Evolutionary conservation across 2,888 invertebrate species (phyloP), one percentile per base, ranked within the genome.

Genomic region (Helicoverpa assulta): DNA sequence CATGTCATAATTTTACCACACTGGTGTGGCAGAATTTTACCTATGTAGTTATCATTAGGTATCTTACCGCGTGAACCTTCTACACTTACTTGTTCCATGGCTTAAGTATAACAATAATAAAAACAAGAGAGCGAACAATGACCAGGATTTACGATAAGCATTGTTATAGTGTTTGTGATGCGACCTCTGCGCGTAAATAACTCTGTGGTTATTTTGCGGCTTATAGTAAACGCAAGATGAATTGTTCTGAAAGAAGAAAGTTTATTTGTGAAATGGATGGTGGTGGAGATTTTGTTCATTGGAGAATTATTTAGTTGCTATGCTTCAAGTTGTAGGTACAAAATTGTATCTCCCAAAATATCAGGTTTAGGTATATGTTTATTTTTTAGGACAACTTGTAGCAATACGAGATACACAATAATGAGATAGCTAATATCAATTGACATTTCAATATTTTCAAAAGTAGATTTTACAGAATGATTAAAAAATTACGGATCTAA

Each of bases 141-240:
- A 76, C 73, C 53, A 60, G 19, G 59, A 78, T 76, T 65, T 76
- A 78, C 57, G 72, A 76, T 53, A 58, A 69, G 50, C 55, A 59
- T 54, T 51, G 57, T 62, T 52, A 65, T 59, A 73, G 69, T 73
- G 64, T 76, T 76, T 77, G 55, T 73, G 69, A 61, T 73, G 61
- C 55, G 33, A 50, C 43, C 52, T 51, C 53, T 56, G 16, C n/a
- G 29, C 40, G 56, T 78, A 69, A 76, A 60, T 54, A 65, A 70
- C 33, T 63, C 18, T 21, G 18, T 51, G 21, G 68, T 7, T 14
- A 19, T 52, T 55, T 33, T 16, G 37, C 21, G 47, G 57, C 54
- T 73, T 57, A 37, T 1, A 26, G 40, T 7, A 64, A 56, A n/a
- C 54, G 5, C 19, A 37, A 71, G 51, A 71, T 53, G 29, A 55